These are phyloP conservation scores for Chaetophractus vellerosus DNA, from an alignment of 2,797 vertebrate genomes.

Conservation along the genomic window DNA sequence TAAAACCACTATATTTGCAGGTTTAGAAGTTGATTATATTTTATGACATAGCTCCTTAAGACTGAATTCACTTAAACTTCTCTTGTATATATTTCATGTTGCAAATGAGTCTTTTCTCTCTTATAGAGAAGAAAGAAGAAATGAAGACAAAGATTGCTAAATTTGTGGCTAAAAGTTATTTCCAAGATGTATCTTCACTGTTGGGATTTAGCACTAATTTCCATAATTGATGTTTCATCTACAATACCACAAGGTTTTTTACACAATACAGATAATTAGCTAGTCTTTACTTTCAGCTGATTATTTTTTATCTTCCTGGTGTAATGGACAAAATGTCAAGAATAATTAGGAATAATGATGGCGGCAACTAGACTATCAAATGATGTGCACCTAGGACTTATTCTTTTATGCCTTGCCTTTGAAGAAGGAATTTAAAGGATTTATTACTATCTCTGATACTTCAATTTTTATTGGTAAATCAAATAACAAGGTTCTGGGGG, in stretches of 20 bases:
- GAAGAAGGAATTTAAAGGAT: slow-evolving; percentile 47
- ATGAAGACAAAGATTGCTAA: slow-evolving; percentile 61
- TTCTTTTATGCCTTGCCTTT: slow-evolving; percentile 74
- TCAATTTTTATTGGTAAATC: slow-evolving; percentile 72
- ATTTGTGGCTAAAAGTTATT: slow-evolving; percentile 69
- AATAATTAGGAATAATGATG: slow-evolving; percentile 85
- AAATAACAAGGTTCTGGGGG: slow-evolving; percentile 71
- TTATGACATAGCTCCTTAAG: neutral
- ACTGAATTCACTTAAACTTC: neutral
- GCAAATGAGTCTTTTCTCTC: slow-evolving; percentile 29
- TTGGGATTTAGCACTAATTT: slow-evolving; percentile 69
- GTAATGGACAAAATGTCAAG: slow-evolving; percentile 85
- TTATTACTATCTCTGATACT: slow-evolving; percentile 64
- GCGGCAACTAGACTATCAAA: slow-evolving; percentile 70
- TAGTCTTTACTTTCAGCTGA: slow-evolving; percentile 76
- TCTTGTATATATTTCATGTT: neutral
- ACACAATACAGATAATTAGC: slow-evolving; percentile 81
- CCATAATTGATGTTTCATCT: slow-evolving; percentile 79
- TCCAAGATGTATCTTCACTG: slow-evolving; percentile 79
- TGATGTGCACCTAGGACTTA: neutral
- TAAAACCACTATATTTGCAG: neutral
- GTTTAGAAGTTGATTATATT: slow-evolving; percentile 32
- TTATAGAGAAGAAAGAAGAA: slow-evolving; percentile 54
- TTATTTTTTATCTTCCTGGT: slow-evolving; percentile 83
- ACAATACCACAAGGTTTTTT: slow-evolving; percentile 60